These are phyloP conservation scores for Halictus rubicundus DNA, from an alignment of 1,140 invertebrate species.

Conservation along the genomic window DNA sequence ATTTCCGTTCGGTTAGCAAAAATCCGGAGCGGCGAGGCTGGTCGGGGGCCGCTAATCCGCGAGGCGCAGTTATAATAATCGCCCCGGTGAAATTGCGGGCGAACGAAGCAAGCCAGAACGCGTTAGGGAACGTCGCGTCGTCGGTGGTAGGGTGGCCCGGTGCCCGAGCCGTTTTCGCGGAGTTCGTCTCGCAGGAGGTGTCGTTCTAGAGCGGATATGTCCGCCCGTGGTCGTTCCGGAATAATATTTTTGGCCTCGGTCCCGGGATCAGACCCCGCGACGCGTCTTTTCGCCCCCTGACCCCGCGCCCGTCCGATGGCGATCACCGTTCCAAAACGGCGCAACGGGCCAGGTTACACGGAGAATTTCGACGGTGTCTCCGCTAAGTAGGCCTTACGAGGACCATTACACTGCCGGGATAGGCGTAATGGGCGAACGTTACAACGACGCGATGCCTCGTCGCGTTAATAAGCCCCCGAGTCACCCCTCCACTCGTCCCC, in stretches of 20 bases:
- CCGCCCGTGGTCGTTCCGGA: conserved; percentile 43
- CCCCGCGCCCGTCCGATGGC: not conserved
- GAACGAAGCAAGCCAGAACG: not conserved
- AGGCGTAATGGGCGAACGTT: conserved; percentile 39
- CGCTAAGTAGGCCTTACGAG: conserved; percentile 60
- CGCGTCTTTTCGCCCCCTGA: not conserved
- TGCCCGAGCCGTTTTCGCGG: not conserved
- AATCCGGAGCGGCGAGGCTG: not conserved
- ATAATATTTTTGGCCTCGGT: conserved; percentile 64
- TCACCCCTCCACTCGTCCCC: too few relatives aligned
- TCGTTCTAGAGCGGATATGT: conserved; percentile 33
- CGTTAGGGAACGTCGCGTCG: not conserved
- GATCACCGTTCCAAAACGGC: not conserved
- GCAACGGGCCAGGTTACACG: not conserved
- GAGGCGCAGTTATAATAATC: conserved; percentile 55
- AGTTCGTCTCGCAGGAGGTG: conserved; percentile 39
- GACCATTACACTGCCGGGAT: conserved; percentile 48
- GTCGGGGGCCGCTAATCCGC: conserved; percentile 44
- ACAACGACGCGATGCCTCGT: conserved; percentile 6
- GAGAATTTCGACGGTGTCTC: conserved; percentile 42
- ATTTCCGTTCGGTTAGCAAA: conserved; percentile 16
- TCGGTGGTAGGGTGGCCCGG: too few relatives aligned
- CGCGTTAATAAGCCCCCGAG: conserved; percentile 4
- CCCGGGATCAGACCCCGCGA: conserved; percentile 9
- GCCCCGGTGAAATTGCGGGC: conserved; percentile 42